Evolutionary conservation across 2,113 vertebrate genomes (phyloP).

Genomic region (Trematomus loennbergii): DNA sequence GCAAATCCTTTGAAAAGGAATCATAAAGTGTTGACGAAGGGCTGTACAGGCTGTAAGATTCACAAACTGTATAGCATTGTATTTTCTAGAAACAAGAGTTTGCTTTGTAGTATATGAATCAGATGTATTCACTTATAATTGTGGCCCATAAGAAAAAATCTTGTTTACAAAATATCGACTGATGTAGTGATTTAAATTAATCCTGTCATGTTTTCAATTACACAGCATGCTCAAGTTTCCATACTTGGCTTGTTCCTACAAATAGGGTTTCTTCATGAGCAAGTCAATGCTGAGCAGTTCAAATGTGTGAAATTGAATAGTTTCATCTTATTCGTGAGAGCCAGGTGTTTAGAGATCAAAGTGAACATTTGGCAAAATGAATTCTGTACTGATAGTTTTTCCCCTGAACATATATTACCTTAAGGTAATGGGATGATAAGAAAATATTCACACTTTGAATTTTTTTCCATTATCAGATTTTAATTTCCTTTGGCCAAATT

Average conservation of each 20-base stretch:
- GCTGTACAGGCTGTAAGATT: background rate
- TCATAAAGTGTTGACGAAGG: background rate
- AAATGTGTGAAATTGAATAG: conserved; percentile 82
- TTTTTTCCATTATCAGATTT: conserved; percentile 57
- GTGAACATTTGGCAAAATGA: conserved; percentile 66
- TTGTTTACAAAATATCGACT: conserved; percentile 63
- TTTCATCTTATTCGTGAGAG: conserved; percentile 75
- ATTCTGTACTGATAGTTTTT: conserved; percentile 48
- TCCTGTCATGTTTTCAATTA: conserved; percentile 69
- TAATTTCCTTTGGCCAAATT: conserved; percentile 52
- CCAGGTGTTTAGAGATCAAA: conserved; percentile 74
- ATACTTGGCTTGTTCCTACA: conserved; percentile 56
- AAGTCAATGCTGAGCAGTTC: conserved; percentile 60
- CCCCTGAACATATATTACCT: conserved; percentile 55
- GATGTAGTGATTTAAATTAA: conserved; percentile 65
- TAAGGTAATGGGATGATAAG: conserved; percentile 62
- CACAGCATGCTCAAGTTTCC: conserved; percentile 50
- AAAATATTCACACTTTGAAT: conserved; percentile 50
- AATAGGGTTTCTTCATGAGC: conserved; percentile 72
- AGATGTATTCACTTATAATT: conserved; percentile 35
- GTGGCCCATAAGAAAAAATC: conserved; percentile 23
- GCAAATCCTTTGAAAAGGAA: background rate
- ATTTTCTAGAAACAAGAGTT: conserved; percentile 20
- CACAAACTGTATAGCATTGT: background rate
- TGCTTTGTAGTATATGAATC: conserved; percentile 22